phyloP scores from a whole-genome alignment of 2,113 vertebrate genomes.

The Acrocephalus kingi region DNA sequence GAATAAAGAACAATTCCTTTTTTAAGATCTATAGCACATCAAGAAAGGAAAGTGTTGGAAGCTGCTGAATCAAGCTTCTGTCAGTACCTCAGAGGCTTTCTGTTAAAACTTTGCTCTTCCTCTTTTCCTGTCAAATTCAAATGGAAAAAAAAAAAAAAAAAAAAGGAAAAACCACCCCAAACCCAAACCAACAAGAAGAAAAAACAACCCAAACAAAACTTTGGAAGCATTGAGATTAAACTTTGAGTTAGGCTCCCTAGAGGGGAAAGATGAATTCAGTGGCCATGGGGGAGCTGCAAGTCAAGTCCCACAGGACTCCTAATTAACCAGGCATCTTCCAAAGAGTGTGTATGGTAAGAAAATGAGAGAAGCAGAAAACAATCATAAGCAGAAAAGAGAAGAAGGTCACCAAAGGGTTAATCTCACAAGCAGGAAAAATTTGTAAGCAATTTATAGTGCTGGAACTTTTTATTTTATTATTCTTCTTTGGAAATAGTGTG shows the following conservation, averaged over 20 bases:
- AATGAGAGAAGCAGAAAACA: background rate
- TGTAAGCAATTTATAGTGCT: background rate
- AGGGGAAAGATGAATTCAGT: background rate
- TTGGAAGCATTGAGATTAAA: background rate
- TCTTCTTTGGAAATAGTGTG: background rate
- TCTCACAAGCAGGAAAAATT: background rate
- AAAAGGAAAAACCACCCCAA: accelerated
- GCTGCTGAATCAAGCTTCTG: background rate
- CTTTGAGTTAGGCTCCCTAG: background rate
- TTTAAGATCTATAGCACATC: background rate
- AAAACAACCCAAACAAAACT: background rate
- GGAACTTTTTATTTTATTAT: background rate
- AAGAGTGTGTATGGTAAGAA: background rate
- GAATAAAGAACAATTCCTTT: background rate
- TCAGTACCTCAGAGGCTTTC: background rate
- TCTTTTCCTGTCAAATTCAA: background rate
- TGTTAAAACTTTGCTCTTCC: background rate
- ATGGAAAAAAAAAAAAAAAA: background rate
- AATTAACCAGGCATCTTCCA: background rate
- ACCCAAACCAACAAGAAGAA: background rate
- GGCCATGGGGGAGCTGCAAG: background rate
- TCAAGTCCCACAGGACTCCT: background rate
- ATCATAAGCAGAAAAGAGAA: background rate
- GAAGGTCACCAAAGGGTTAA: background rate
- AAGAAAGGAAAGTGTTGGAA: background rate